These are phyloP conservation scores for Achlya flavicornis DNA, from an alignment of 2,888 invertebrate genomes.

Conservation along the genomic window DNA sequence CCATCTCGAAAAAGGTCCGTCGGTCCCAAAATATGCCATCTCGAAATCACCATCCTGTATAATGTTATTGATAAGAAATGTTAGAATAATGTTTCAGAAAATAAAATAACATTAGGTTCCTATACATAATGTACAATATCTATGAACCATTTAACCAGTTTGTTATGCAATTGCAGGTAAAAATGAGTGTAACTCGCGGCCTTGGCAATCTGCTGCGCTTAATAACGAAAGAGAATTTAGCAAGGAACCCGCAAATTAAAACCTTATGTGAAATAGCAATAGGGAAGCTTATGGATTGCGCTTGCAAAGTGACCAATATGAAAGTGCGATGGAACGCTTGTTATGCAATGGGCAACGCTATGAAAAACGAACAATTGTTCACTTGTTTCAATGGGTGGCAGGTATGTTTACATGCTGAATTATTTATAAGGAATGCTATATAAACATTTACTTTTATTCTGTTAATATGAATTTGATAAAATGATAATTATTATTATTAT, in stretches of 20 bases:
- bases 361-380: constrained; percentile 85
- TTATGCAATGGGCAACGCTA: constrained; percentile 91
- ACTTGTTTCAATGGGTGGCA: constrained; percentile 80
- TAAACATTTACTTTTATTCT: no score
- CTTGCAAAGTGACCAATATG: constrained; percentile 88
- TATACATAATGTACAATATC: no score
- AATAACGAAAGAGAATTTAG: constrained; percentile 78
- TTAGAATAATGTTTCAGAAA: background rate
- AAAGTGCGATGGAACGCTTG: constrained; percentile 97
- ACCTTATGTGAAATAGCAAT: constrained; percentile 85
- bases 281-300: constrained; percentile 87
- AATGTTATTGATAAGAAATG: background rate
- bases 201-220: constrained; percentile 91
- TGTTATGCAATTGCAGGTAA: constrained; percentile 56
- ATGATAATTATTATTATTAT: no score
- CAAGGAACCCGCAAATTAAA: constrained; percentile 74
- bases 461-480: background rate
- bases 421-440: background rate
- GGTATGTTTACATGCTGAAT: constrained; percentile 47
- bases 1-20: no score
- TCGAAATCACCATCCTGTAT: no score
- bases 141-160: background rate
- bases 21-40: no score
- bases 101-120: no score
- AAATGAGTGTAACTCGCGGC: constrained; percentile 91